Conservation (phyloP, 2,113 vertebrate genomes). For the Dolichallabes microphthalmus region DNA sequence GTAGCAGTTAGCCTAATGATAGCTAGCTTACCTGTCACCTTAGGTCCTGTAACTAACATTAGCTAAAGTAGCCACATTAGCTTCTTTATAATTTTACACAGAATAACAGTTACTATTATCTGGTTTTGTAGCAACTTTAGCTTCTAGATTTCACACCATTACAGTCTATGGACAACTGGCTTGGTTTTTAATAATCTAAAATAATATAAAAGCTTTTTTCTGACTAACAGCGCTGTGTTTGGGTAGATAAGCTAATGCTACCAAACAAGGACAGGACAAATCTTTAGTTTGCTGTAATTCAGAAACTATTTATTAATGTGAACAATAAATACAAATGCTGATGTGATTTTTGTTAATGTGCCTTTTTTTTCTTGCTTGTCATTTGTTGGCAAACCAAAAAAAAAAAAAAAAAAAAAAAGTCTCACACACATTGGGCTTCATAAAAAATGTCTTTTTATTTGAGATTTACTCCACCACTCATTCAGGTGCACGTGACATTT, state of each 20-base stretch:
- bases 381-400: not conserved
- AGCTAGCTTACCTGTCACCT: not conserved
- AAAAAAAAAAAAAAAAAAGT: too few species aligned
- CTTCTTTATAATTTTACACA: not conserved
- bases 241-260: not conserved
- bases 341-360: not conserved
- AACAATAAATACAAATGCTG: not conserved
- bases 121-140: not conserved
- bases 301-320: not conserved
- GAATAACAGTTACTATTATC: not conserved
- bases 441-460: not conserved
- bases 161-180: not conserved
- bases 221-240: not conserved
- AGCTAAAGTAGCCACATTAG: not conserved
- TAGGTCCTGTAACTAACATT: not conserved
- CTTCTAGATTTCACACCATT: not conserved
- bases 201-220: not conserved
- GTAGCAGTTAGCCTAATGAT: not conserved
- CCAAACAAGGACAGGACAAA: not conserved
- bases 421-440: too few species aligned
- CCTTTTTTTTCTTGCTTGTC: not conserved
- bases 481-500: not conserved
- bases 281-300: not conserved
- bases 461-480: not conserved
- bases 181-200: not conserved